phyloP scores from a whole-genome alignment of 1,140 invertebrate species.

The Bombus haemorrhoidalis region DNA sequence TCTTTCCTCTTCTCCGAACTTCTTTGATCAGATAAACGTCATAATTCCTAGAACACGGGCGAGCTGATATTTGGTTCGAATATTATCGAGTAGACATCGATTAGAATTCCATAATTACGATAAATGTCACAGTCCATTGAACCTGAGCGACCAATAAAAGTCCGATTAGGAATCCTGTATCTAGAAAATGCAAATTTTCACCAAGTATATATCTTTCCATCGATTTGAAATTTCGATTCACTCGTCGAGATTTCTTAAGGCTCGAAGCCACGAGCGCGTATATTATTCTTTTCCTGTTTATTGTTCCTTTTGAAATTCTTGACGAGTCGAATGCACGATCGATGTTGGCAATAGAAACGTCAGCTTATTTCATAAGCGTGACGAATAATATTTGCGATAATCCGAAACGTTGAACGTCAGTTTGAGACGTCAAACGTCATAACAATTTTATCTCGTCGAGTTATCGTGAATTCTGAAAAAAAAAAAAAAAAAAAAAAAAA shows the following conservation, averaged over 20 bases:
- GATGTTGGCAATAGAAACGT: neutral
- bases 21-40: neutral
- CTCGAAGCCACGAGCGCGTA: neutral
- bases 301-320: neutral
- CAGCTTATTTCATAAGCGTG: neutral
- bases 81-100: neutral
- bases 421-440: neutral
- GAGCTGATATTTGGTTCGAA: neutral
- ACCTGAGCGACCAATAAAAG: accelerated
- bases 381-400: neutral
- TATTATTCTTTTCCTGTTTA: neutral
- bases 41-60: neutral
- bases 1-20: neutral
- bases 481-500: no score
- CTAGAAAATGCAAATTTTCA: no score
- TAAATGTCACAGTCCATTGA: neutral
- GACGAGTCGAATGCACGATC: no score
- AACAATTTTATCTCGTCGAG: neutral
- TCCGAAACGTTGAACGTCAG: neutral
- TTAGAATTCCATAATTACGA: neutral
- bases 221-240: no score
- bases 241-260: neutral
- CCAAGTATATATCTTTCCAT: no score
- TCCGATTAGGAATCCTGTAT: no score
- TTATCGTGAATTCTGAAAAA: neutral